These are phyloP conservation scores for Physocephala rufipes DNA, from an alignment of 2,888 invertebrate species.

Conservation along the genomic window DNA sequence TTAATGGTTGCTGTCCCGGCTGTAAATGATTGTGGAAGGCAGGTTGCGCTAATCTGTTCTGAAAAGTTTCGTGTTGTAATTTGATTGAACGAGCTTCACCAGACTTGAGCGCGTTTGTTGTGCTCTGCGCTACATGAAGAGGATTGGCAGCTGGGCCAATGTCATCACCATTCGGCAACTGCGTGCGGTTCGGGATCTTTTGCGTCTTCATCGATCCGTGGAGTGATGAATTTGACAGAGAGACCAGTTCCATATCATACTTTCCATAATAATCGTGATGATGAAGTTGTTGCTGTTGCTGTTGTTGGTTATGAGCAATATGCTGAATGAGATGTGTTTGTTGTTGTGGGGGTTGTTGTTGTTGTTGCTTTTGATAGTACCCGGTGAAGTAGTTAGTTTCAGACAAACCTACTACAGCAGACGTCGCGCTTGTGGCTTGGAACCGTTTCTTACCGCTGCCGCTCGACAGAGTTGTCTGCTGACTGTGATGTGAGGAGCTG, in stretches of 20 bases:
- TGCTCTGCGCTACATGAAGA: conserved; percentile 51
- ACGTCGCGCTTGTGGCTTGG: conserved; percentile 46
- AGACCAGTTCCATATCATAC: conserved; percentile 61
- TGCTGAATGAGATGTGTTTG: conserved; percentile 36
- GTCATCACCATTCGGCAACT: conserved; percentile 45
- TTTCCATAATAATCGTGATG: conserved; percentile 64
- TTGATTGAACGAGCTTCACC: conserved; percentile 50
- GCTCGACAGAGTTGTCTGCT: conserved; percentile 33
- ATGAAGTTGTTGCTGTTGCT: conserved; percentile 43
- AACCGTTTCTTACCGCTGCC: conserved; percentile 53
- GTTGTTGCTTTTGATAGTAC: conserved; percentile 54
- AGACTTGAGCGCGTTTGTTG: conserved; percentile 46
- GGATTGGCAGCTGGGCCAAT: conserved; percentile 46
- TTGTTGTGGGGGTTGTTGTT: conserved; percentile 49
- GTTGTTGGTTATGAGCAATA: conserved; percentile 44
- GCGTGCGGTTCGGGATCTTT: conserved; percentile 48
- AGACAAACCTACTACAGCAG: conserved; percentile 41
- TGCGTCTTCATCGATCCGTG: conserved; percentile 47
- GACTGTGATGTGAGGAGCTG: conserved; percentile 50
- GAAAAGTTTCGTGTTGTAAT: conserved; percentile 47
- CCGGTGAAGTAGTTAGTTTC: conserved; percentile 57
- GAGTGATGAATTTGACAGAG: conserved; percentile 44
- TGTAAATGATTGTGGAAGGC: conserved; percentile 55
- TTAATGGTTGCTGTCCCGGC: conserved; percentile 53
- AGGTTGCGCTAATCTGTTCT: conserved; percentile 33